Evolutionary conservation across 1,140 invertebrate species (phyloP), one percentile per base, ranked within the genome.

Genomic region (Drosophila repletoides): DNA sequence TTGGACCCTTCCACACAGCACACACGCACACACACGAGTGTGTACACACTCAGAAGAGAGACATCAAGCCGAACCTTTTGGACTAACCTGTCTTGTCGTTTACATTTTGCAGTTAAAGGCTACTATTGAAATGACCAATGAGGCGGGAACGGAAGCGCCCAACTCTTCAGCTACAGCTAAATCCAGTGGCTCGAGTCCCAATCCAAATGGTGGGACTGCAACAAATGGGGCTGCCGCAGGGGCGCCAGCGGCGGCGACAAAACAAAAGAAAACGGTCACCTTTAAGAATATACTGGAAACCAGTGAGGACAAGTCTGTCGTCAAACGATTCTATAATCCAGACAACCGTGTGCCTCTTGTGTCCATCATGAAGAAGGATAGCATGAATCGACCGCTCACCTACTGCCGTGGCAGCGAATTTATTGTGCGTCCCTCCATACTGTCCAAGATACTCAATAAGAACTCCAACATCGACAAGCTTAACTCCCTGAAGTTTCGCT

Each of bases 391-490:
- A 4, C 68, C 74, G 5, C 29, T 84, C 5, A 64, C 46, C n/a
- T 87, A 88, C 45, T 80, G 76, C 5, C 52, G 83, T 3, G 84
- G 69, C 28, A 83, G 84, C 52, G 88, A 90, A 61, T 90, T 86
- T 34, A 90, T 90, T 12, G 87, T 90, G 19, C 76, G 80, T 17
- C 89, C 89, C 26, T 90, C 89, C 21, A 83, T 88, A 14, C 36
- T 90, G 46, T 90, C 89, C 14, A 88, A 89, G 67, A 88, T 90
- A 76, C 74, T 90, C 59, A 90, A 90, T 48, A 90, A 86, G 29
- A 90, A 68, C 81, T 87, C 88, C 33, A 90, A 90, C 69, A 90
- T 90, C 38, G 89, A 90, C 36, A 90, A 90, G 70, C 74, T 90
- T n/a, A 90, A 90, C 33, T 84, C 83, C 19, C 83, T 90, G 10